Percentiles rank a stretch among this genome's conserved stretches.
These are phyloP conservation scores for Drosophila nigromelanica DNA, from an alignment of 1,140 invertebrate genomes.

Conservation along the genomic window DNA sequence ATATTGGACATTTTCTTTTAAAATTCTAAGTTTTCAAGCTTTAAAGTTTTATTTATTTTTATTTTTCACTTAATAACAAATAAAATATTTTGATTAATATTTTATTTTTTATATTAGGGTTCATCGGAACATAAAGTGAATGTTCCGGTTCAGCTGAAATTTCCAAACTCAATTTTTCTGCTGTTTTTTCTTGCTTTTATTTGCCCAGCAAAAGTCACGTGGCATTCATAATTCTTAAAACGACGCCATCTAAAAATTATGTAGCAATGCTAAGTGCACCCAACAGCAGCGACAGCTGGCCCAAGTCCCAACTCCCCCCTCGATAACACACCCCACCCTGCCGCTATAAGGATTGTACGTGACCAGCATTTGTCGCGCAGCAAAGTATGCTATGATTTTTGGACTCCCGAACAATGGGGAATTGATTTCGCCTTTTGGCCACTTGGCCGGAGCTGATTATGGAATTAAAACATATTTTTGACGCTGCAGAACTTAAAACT, in stretches of 20 bases:
- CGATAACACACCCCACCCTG: neutral
- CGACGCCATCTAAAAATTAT: conserved; percentile 79
- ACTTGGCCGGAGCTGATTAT: conserved; percentile 71
- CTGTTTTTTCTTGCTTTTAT: conserved; percentile 34
- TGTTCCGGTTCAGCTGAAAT: conserved; percentile 40
- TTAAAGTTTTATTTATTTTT: neutral
- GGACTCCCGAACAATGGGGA: conserved; percentile 58
- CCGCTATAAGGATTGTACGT: conserved; percentile 42
- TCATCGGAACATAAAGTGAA: conserved; percentile 13
- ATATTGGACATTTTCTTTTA: neutral
- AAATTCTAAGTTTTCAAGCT: neutral
- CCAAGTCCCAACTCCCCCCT: neutral
- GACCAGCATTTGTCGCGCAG: conserved; percentile 65
- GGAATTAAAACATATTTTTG: conserved; percentile 80
- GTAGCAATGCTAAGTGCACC: conserved; percentile 80
- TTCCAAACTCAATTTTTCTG: conserved; percentile 22
- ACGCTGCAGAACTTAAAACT: conserved; percentile 65
- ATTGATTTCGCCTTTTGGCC: conserved; percentile 65
- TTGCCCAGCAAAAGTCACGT: conserved; percentile 79
- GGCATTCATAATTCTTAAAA: conserved; percentile 84
- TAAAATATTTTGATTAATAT: neutral
- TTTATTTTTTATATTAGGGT: neutral
- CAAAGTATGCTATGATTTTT: conserved; percentile 62
- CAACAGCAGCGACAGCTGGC: conserved; percentile 60
- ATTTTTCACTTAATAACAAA: neutral